A percentile compares a stretch with the other conserved stretches of the same genome.
phyloP scores from a whole-genome alignment of 2,888 invertebrate genomes.

The Xanthia togata region DNA sequence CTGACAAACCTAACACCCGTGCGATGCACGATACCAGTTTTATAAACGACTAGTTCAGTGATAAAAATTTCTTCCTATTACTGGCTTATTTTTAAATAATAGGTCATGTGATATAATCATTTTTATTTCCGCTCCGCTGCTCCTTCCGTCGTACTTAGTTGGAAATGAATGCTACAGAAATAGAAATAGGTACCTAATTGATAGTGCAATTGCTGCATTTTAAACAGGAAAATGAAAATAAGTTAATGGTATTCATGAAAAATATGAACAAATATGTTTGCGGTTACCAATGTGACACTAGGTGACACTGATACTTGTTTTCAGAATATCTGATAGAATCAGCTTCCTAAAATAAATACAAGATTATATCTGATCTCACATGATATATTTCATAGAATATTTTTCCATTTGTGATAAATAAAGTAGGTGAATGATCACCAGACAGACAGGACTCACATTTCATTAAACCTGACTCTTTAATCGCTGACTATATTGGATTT shows the following conservation, averaged over 20 bases:
- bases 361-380: conserved; percentile 31
- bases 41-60: conserved; percentile 45
- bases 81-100: conserved; percentile 35
- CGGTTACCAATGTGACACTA: conserved; percentile 2
- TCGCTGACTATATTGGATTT: conserved; percentile 19
- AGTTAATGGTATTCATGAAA: neutral
- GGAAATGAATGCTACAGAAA: conserved; percentile 15
- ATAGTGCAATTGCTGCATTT: conserved; percentile 18
- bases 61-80: conserved; percentile 18
- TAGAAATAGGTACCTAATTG: conserved; percentile 29
- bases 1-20: conserved; percentile 81
- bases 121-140: conserved; percentile 21
- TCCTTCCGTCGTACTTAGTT: conserved; percentile 24
- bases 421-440: conserved; percentile 28
- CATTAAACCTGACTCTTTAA: conserved; percentile 40
- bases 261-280: neutral
- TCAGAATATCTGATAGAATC: conserved; percentile 14
- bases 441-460: conserved; percentile 27
- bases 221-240: neutral
- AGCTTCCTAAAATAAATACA: conserved; percentile 41
- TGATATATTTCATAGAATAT: neutral
- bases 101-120: conserved; percentile 24
- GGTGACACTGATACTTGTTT: conserved; percentile 33
- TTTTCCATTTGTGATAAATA: conserved; percentile 27
- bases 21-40: conserved; percentile 75